Evolutionary conservation across 1,140 invertebrate species (phyloP), one percentile per base, ranked within the genome.

Genomic region (Leptinotarsa lineolata): DNA sequence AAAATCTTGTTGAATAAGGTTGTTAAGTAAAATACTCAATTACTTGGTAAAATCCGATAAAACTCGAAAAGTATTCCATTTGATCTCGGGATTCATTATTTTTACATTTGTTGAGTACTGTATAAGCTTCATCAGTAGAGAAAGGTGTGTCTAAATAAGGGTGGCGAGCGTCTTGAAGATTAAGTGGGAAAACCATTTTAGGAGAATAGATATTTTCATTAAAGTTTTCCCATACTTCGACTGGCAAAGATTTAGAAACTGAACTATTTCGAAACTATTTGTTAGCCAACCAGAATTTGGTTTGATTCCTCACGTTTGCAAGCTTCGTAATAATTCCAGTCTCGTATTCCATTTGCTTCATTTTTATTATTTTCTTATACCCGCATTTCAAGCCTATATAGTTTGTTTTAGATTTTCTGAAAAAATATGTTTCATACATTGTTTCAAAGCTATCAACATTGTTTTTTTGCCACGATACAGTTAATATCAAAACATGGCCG

Each of bases 1-100:
- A 66, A 44, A 39, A 66, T 66, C 39, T 66, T n/a, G 22, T 66
- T 66, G n/a, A 24, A 65, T 21, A 65, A 16, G 15, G 64, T 24
- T 15, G 15, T 18, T 65, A 65, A 39, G 30, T 65, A 65, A 15
- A 65, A 24, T 16, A 22, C 15, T 21, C 64, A 65, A 12, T 39
- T 30, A 22, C 21, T 61, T 20, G 64, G 30, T 61, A 61, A 61
- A 61, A 2, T 61, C 21, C 21, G 1, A 61, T 22, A 61, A 3
- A 61, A 22, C 21, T 22, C 21, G 21, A 22, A 2, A 4, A 4
- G 21, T 61, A 61, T 61, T 61, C 21, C 5, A 22, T 5, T 4
- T 61, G 21, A 61, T 22, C 59, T 20, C 1, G 59, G 59, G 59
- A 61, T 61, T 61, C 4, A 22, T 22, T 22, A 61, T 61, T 61